Conservation (phyloP, 2,888 invertebrate genomes). For the Hydraecia micacea region DNA sequence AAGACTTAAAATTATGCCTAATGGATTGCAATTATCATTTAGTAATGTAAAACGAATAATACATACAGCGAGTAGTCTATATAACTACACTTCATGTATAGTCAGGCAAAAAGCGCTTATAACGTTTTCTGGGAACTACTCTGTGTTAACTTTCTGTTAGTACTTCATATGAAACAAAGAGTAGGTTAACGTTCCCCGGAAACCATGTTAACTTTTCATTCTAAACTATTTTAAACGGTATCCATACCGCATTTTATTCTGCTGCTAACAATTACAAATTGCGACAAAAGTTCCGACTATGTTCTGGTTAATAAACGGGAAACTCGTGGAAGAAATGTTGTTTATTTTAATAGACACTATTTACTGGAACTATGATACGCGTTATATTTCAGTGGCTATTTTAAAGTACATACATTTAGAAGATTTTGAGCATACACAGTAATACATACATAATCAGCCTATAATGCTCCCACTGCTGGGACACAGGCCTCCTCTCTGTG, state of each 20-base stretch:
- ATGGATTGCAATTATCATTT: conserved; percentile 1
- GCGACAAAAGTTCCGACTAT: conserved; percentile 1
- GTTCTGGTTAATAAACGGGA: conserved; percentile 6
- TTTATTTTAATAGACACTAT: conserved; percentile 6
- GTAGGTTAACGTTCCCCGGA: not conserved
- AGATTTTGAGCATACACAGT: not conserved
- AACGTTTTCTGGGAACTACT: not conserved
- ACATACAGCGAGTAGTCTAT: not conserved
- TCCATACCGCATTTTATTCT: not conserved
- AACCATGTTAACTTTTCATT: conserved; percentile 15
- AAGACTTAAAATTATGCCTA: not conserved
- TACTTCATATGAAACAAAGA: not conserved
- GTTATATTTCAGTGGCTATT: not conserved
- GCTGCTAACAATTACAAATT: conserved; percentile 24
- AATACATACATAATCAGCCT: too few species aligned
- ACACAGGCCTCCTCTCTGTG: too few species aligned
- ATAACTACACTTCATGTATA: not conserved
- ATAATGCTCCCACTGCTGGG: too few species aligned
- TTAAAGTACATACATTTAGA: not conserved
- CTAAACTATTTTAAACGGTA: conserved; percentile 1
- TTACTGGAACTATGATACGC: not conserved
- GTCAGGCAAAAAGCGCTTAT: not conserved
- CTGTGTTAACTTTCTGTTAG: not conserved
- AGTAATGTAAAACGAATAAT: not conserved
- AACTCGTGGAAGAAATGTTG: conserved; percentile 9